Percentiles rank a stretch among this genome's conserved stretches.
Evolutionary conservation across 37 sponge, comb jelly and placozoan genomes (phyloP).

Genomic region (Haliclona indistincta): DNA sequence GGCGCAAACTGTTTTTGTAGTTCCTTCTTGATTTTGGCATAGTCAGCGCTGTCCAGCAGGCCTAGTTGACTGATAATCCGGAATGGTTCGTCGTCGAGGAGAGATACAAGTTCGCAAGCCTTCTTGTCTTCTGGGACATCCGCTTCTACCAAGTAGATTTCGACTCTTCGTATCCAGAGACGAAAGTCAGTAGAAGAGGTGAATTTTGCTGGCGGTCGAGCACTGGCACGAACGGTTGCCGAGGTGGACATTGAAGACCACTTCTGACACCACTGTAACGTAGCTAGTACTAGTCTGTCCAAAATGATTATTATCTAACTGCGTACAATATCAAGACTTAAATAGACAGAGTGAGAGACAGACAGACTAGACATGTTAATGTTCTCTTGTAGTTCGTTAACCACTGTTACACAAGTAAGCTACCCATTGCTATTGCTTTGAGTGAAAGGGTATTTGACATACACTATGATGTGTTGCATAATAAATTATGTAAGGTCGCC

Average conservation of each 20-base stretch:
- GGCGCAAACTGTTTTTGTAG: conserved; percentile 9
- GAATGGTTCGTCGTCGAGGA: conserved; percentile 17
- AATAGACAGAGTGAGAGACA: no score
- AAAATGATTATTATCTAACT: no score
- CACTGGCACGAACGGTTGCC: neutral
- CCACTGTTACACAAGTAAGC: no score
- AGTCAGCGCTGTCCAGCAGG: neutral
- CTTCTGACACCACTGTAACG: conserved; percentile 6
- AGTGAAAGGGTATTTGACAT: no score
- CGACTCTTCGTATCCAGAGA: conserved; percentile 1
- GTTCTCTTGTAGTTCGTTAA: no score
- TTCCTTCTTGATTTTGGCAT: neutral
- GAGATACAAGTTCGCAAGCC: neutral
- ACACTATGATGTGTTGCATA: no score
- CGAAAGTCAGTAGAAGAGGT: neutral
- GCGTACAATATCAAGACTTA: no score
- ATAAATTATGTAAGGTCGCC: no score
- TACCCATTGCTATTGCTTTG: no score
- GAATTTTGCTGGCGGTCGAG: conserved; percentile 6
- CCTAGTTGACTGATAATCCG: conserved; percentile 8
- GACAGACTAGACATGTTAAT: no score
- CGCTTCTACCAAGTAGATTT: conserved; percentile 11
- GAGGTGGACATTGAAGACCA: neutral
- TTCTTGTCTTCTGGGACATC: neutral
- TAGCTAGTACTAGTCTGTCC: no score